Conservation (phyloP, 1,140 invertebrate genomes). For the Druon quercuslanigerum region DNA sequence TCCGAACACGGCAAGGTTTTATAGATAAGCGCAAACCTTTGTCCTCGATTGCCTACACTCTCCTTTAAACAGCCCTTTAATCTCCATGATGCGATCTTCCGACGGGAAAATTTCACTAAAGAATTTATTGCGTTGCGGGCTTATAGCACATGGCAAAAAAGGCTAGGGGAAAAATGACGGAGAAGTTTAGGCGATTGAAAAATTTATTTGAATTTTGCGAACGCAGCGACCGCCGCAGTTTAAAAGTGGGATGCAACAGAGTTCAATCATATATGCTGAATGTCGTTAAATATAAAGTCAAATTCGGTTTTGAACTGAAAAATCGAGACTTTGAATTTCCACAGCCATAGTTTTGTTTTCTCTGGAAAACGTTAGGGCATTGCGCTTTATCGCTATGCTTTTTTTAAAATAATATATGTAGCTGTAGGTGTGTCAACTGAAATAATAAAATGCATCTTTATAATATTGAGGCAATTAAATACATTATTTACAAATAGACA, state of each 20-base stretch:
- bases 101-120: conserved; percentile 8
- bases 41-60: not conserved
- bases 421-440: too few species aligned
- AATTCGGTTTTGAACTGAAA: too few species aligned
- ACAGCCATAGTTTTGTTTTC: too few species aligned
- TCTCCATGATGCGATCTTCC: not conserved
- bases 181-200: not conserved
- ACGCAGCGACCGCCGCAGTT: not conserved
- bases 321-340: too few species aligned
- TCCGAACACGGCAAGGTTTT: not conserved
- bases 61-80: not conserved
- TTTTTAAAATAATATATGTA: too few species aligned
- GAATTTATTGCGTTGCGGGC: conserved; percentile 32
- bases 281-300: too few species aligned
- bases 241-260: not conserved
- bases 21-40: conserved; percentile 21
- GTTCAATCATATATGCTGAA: too few species aligned
- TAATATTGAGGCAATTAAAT: too few species aligned
- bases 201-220: conserved; percentile 4
- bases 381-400: too few species aligned
- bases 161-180: not conserved
- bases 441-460: too few species aligned
- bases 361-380: too few species aligned
- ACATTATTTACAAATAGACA: too few species aligned
- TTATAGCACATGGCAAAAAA: conserved; percentile 12